Conservation (phyloP, 30 jellyfish, hydroid and myxozoan species). For the Morbakka virulenta region DNA sequence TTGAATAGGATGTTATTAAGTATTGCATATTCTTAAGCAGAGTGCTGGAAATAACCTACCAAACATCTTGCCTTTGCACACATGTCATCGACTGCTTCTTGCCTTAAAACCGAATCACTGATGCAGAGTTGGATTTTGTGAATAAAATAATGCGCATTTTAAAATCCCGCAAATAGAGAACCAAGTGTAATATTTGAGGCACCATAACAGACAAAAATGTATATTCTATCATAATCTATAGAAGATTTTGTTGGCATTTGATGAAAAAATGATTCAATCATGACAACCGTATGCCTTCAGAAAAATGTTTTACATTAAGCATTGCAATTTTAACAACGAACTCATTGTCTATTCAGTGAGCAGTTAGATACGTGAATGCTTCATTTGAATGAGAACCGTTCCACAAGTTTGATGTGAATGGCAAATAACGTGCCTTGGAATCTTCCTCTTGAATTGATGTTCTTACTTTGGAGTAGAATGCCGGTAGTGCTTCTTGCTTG, state of each 20-base stretch:
- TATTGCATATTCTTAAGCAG: slow-evolving; percentile 23
- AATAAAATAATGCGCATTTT: slow-evolving; percentile 20
- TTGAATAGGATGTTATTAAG: slow-evolving; percentile 18
- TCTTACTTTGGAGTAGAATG: slow-evolving; percentile 20
- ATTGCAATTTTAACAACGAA: slow-evolving; percentile 1
- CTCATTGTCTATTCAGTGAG: slow-evolving; percentile 19
- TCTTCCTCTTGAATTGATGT: slow-evolving; percentile 3
- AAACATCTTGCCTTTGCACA: too few relatives aligned
- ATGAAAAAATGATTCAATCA: slow-evolving; percentile 14
- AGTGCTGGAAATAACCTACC: too few relatives aligned
- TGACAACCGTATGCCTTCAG: slow-evolving; percentile 50
- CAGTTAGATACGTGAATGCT: slow-evolving; percentile 21
- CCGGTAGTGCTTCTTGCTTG: too few relatives aligned
- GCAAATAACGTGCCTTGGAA: neutral
- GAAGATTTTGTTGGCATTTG: slow-evolving; percentile 4
- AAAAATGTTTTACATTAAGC: too few relatives aligned
- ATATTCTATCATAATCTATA: neutral
- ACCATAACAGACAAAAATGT: slow-evolving; percentile 27
- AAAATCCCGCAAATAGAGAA: neutral
- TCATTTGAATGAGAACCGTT: slow-evolving; percentile 25
- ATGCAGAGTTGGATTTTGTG: slow-evolving; percentile 29
- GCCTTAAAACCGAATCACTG: neutral
- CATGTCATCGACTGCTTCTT: slow-evolving; percentile 3
- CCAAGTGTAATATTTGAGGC: slow-evolving; percentile 23
- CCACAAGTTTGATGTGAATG: slow-evolving; percentile 36